These are phyloP conservation scores for Chironomus tentans DNA, from an alignment of 2,888 invertebrate genomes.

Conservation along the genomic window DNA sequence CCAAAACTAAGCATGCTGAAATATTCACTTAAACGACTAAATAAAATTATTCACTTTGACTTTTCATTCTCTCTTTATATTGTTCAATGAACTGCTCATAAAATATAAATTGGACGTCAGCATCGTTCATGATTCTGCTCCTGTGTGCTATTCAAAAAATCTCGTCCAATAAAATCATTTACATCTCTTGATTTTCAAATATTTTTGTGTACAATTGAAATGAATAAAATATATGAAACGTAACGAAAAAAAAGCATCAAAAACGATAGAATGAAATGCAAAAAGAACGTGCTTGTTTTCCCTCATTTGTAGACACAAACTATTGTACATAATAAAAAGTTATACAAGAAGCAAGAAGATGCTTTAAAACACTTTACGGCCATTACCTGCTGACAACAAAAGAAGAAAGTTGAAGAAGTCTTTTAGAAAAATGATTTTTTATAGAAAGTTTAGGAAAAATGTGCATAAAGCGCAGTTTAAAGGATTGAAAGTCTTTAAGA, in stretches of 20 bases:
- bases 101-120: background rate
- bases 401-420: background rate
- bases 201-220: background rate
- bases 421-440: no score
- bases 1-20: background rate
- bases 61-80: background rate
- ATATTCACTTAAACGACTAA: background rate
- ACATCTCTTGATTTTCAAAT: no score
- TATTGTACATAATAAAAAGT: no score
- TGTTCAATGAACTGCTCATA: background rate
- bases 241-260: background rate
- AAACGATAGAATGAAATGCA: background rate
- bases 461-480: no score
- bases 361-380: conserved; percentile 18
- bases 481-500: no score
- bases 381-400: conserved; percentile 18
- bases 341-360: background rate
- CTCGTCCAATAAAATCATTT: no score
- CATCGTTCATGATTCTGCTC: background rate
- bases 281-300: conserved; percentile 11
- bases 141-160: no score
- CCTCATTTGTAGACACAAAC: background rate
- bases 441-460: no score
- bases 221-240: background rate
- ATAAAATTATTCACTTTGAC: background rate